Base-by-base conservation (phyloP, 2,113 vertebrate species). In the Anolis carolinensis region DNA sequence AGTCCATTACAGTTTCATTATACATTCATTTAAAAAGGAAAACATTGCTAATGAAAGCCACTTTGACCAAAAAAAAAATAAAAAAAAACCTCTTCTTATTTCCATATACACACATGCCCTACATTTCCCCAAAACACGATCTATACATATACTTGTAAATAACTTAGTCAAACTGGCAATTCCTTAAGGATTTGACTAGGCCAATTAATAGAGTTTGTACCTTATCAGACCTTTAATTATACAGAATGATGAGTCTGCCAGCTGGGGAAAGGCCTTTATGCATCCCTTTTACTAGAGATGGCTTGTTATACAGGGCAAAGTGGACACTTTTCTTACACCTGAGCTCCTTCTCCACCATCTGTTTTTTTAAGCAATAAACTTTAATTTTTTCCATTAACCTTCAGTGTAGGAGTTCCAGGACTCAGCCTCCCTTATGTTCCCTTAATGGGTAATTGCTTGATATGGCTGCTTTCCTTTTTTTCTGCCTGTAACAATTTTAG, bases 1-100 rank as follows among this genome's bases (percentile, higher is more conserved):
- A 86, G 92, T 55, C 79, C 76, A 94, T 91, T 91, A 89, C 86
- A 11, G 52, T 91, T 91, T 94, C 93, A 93, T 95, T 94, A 93
- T 82, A 82, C 27, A 89, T 48, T 91, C 85, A 93, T 90, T 44
- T 92, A 92, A 55, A 85, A 79, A 89, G 63, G 87, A 85, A 86
- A 74, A 86, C 90, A 90, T 89, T 87, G 87, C 87, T 91, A 89
- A 84, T 76, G 86, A 89, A 89, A 90, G 83, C 68, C 84, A 36
- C 83, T 90, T 74, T 89, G 39, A 88, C 93, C 30, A 23, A 79
- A 59, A 30, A 72, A 27, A 27, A 59, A 30, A 72, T 25, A 27
- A 5, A 44, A 44, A 44, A 44, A 44, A 44, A 44, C 5, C 39
- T 5, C 39, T 39, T 50, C 86, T 87, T n/a, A 93, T 88, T 55